Base-by-base conservation (phyloP, 1,140 invertebrate genomes). In the Phortica variegata region DNA sequence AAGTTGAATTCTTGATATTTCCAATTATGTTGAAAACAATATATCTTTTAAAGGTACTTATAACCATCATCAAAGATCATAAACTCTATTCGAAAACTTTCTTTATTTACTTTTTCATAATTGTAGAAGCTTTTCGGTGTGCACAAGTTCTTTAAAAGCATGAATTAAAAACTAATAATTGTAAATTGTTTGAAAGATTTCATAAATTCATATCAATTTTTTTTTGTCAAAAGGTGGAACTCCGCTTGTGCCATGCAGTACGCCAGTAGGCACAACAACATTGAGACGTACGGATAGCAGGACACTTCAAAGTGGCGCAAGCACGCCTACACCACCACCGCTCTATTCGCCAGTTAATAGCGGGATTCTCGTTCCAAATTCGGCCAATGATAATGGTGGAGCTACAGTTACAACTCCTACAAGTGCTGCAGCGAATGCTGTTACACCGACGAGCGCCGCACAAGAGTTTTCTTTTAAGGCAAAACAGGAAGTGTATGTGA, bases 401-500 rank as follows among this genome's bases (percentile, higher is more conserved):
- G 53, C 34, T 32, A 43, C 46, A 2, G 5, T 42, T 18, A 37
- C 43, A 8, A 26, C 29, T 37, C 10, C 39, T 23, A 29, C 13
- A 37, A 21, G 26, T 33, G 29, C 19, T 36, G 46, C 46, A 18
- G 43, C 56, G 8, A 51, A 54, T 45, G 34, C 40, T 21, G 54
- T 50, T 2, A 62, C 66, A 10, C 45, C 59, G 1, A 60, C 42
- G 6, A 71, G 54, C 32, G 60, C 18, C n/a, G 15, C 62, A 3
- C 66, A 72, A 49, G 88, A 90, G 76, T 90, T 92, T 60, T 89
- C 90, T 33, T 88, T 92, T 76, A 88, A 89, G 76, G 90, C 90
- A 1, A 94, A 93, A 78, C 91, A 94, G 80, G 95, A 98, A 80
- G 94, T 93, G 10, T 88, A 91, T 77, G 91, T 97, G 23, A 88